Percentiles rank a stretch among this genome's conserved stretches.
Evolutionary conservation across 2,888 invertebrate species (phyloP).

Genomic region (Morpho achilles): DNA sequence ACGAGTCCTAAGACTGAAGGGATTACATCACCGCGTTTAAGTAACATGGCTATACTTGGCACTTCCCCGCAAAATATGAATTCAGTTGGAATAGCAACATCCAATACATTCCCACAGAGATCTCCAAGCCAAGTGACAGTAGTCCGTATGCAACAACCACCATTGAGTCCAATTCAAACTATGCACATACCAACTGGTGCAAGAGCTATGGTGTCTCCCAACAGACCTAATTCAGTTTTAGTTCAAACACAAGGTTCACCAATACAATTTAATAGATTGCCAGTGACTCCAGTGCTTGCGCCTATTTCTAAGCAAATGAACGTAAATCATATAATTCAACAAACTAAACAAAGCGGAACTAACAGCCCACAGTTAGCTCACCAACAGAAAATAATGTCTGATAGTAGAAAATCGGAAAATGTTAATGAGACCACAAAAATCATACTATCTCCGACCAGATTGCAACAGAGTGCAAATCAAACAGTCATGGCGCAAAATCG

Average conservation of each 20-base stretch:
- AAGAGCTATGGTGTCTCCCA: slow-evolving; percentile 66
- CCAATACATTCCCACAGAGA: slow-evolving; percentile 60
- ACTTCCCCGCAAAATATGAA: slow-evolving; percentile 59
- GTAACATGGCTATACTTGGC: slow-evolving; percentile 63
- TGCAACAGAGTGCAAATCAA: slow-evolving; percentile 56
- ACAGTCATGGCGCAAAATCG: slow-evolving; percentile 70
- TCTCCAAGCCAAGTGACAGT: slow-evolving; percentile 72
- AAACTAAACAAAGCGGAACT: slow-evolving; percentile 50
- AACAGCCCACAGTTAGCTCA: slow-evolving; percentile 46
- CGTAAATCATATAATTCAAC: slow-evolving; percentile 63
- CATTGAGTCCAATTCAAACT: slow-evolving; percentile 64
- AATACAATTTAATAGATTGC: slow-evolving; percentile 75
- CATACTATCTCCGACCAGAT: slow-evolving; percentile 59
- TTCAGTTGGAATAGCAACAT: slow-evolving; percentile 55
- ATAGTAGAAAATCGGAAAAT: slow-evolving; percentile 53
- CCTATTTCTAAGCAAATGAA: slow-evolving; percentile 79
- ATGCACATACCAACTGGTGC: slow-evolving; percentile 61
- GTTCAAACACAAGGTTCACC: slow-evolving; percentile 69
- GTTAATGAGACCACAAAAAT: slow-evolving; percentile 59
- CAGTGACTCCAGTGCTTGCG: slow-evolving; percentile 78
- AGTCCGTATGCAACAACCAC: slow-evolving; percentile 74
- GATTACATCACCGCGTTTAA: slow-evolving; percentile 57
- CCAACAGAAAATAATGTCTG: slow-evolving; percentile 62
- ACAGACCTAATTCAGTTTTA: slow-evolving; percentile 65
- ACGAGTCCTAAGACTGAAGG: slow-evolving; percentile 53